Evolutionary conservation across 1,140 invertebrate species (phyloP), one percentile per base, ranked within the genome.

Genomic region (Drosophila sechellia): DNA sequence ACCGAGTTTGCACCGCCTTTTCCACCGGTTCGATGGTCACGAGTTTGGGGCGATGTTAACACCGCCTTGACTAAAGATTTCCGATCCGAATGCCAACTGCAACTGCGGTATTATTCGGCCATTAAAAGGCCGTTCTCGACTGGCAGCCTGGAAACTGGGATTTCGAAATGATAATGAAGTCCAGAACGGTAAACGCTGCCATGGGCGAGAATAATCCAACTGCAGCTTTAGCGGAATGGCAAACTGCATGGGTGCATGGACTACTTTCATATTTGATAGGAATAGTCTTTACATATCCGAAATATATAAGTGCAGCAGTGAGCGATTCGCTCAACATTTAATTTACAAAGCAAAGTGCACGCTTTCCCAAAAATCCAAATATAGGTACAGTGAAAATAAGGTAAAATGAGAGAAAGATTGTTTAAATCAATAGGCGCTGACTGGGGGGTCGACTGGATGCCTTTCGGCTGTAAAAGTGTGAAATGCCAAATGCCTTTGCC

Each of bases 381-480:
- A 37, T 57, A 13, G 12, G 37, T 15, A 50, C 34, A 48, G 22
- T 6, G 5, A 39, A 39, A 39, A 13, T 39, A 5, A 0, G 13
- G 37, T 13, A 39, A 39, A 39, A 13, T 1, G 15, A 17, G 20
- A 12, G n/a, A 54, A 76, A 76, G 68, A 87, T 87, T 81, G 78
- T 74, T 85, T 77, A 80, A 85, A 80, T 76, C 83, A 86, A 87
- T 79, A 81, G 66, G 63, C 57, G 59, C 68, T 59, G 58, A 59
- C 69, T 63, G 50, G 45, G 71, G 59, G 71, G 50, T 66, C 60
- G 53, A 70, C 60, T 59, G 65, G 43, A 43, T 70, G 65, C 58
- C 79, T 55, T 42, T 79, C 72, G 77, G 69, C 84, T 89, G 84
- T 89, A 89, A 89, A 89, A 89, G 84, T 89, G 84, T 89, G 84